Evolutionary conservation across 2,888 invertebrate species (phyloP).

Genomic region (Nemotelus nigrinus): DNA sequence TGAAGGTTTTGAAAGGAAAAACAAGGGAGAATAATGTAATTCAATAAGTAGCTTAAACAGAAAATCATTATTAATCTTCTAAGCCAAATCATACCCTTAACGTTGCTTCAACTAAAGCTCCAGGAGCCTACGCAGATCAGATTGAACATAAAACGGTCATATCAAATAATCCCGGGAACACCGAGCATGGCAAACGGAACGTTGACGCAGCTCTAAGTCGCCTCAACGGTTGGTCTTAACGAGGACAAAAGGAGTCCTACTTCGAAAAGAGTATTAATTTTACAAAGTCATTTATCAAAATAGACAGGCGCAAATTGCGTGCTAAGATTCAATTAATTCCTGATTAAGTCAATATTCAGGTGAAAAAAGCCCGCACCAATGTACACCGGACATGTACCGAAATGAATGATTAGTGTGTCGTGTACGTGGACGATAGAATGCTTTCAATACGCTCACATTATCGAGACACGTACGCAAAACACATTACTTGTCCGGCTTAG

Average conservation of each 20-base stretch:
- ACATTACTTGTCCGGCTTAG: neutral
- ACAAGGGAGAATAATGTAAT: too few relatives aligned
- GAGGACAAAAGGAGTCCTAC: slow-evolving; percentile 50
- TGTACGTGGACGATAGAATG: slow-evolving; percentile 26
- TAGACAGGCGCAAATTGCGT: slow-evolving; percentile 54
- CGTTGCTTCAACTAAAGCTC: neutral
- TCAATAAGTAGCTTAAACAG: too few relatives aligned
- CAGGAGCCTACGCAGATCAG: neutral
- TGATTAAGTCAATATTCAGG: slow-evolving; percentile 54
- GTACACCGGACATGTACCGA: neutral
- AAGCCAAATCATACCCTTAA: too few relatives aligned
- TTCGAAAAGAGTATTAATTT: slow-evolving; percentile 51
- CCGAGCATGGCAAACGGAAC: neutral
- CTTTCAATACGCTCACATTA: slow-evolving; percentile 3
- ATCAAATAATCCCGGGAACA: neutral
- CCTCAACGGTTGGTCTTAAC: slow-evolving; percentile 29
- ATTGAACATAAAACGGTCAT: neutral
- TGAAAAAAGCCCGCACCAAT: slow-evolving; percentile 44
- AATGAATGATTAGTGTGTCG: neutral
- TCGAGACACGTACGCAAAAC: too few relatives aligned
- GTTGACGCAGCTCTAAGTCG: slow-evolving; percentile 17
- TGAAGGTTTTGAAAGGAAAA: too few relatives aligned
- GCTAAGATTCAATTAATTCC: slow-evolving; percentile 55
- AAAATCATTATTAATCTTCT: too few relatives aligned
- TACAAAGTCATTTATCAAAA: slow-evolving; percentile 55